Evolutionary conservation across 1,140 invertebrate genomes (phyloP).

Genomic region (Atta colombica): DNA sequence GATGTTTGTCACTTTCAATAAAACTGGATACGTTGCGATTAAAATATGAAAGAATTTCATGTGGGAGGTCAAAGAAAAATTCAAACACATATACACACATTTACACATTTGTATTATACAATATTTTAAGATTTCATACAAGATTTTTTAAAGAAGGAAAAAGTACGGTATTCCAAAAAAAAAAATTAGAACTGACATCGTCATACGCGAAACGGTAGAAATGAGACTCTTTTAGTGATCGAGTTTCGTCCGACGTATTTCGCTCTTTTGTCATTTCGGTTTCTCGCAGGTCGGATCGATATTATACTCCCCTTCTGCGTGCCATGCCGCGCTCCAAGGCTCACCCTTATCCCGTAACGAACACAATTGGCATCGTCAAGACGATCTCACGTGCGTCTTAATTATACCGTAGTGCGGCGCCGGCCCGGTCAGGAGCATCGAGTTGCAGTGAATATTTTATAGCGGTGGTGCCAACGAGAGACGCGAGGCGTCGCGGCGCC

Average conservation of each 20-base stretch:
- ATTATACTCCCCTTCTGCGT: constrained; percentile 35
- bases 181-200: constrained; percentile 3
- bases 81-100: background rate
- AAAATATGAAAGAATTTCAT: background rate
- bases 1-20: background rate
- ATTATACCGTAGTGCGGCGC: constrained; percentile 60
- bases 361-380: constrained; percentile 65
- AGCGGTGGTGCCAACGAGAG: constrained; percentile 62
- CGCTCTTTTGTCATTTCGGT: constrained; percentile 56
- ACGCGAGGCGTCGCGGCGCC: constrained; percentile 26
- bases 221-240: background rate
- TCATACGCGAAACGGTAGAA: background rate
- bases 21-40: background rate
- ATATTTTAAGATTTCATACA: background rate
- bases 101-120: background rate
- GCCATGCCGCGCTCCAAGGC: constrained; percentile 31
- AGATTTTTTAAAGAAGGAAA: constrained; percentile 2
- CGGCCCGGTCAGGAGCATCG: constrained; percentile 58
- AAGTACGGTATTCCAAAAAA: background rate
- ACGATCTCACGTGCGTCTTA: constrained; percentile 64
- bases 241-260: constrained; percentile 28
- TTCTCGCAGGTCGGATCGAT: constrained; percentile 55
- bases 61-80: background rate
- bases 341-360: constrained; percentile 62
- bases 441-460: constrained; percentile 69